Conservation (phyloP, 2,113 vertebrate genomes). For the Limanda limanda region DNA sequence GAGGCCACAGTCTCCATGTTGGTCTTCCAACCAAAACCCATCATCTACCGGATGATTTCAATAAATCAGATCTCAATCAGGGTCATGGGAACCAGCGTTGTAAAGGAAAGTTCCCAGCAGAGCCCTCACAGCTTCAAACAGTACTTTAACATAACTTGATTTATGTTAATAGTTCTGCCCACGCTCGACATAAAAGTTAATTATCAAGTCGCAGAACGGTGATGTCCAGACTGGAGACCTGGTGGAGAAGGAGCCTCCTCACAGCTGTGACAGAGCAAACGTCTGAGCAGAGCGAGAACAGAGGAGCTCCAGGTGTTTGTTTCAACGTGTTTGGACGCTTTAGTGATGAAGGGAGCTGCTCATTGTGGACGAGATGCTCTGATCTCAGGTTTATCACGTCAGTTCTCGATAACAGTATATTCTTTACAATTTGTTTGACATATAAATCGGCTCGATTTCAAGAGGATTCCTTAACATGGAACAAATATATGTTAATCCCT, state of each 20-base stretch:
- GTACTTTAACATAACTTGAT: conserved; percentile 38
- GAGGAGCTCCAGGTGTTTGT: not conserved
- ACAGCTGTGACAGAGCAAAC: not conserved
- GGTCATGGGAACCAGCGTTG: conserved; percentile 29
- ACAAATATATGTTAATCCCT: too few relatives aligned
- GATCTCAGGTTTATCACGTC: not conserved
- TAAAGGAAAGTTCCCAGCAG: conserved; percentile 6
- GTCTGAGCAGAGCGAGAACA: not conserved
- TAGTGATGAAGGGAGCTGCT: not conserved
- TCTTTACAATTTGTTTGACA: too few relatives aligned
- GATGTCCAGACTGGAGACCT: not conserved
- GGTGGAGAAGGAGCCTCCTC: not conserved
- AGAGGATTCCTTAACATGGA: too few relatives aligned
- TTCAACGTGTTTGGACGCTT: not conserved
- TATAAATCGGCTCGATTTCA: too few relatives aligned
- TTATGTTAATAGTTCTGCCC: conserved; percentile 26
- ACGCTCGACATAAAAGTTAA: not conserved
- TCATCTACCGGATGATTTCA: conserved; percentile 38
- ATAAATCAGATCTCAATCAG: conserved; percentile 42
- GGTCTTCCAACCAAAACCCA: conserved; percentile 1
- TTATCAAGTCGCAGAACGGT: not conserved
- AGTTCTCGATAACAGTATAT: too few relatives aligned
- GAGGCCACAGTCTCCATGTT: not conserved
- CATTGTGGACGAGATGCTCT: not conserved
- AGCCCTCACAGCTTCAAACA: conserved; percentile 32